Percentiles rank a stretch among this genome's conserved stretches.
These are phyloP conservation scores for Eclectus roratus DNA, from an alignment of 2,113 vertebrate genomes.

Conservation along the genomic window DNA sequence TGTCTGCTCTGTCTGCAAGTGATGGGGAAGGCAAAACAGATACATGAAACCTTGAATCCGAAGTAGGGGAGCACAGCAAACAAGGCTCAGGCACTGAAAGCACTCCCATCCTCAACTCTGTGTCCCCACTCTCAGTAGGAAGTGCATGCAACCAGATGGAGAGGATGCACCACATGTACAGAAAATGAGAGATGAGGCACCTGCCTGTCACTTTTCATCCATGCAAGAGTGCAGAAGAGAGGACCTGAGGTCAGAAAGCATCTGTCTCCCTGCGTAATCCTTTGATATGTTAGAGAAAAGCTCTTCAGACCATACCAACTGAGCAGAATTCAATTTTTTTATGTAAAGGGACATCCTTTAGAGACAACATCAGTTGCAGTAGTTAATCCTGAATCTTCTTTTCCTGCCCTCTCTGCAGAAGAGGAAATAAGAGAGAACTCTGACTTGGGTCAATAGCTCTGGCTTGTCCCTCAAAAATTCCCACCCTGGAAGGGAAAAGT, in stretches of 20 bases:
- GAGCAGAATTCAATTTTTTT: background rate
- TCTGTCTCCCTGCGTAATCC: background rate
- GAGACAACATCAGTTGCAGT: background rate
- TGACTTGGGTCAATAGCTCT: background rate
- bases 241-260: background rate
- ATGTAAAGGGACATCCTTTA: background rate
- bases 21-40: background rate
- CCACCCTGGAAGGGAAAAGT: background rate
- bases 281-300: background rate
- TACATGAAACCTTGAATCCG: background rate
- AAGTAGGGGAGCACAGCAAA: background rate
- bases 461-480: background rate
- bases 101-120: background rate
- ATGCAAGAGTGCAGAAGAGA: background rate
- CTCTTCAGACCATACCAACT: background rate
- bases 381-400: background rate
- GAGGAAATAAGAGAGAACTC: background rate
- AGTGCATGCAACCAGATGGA: background rate
- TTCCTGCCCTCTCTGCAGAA: background rate
- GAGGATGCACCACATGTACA: fast-evolving
- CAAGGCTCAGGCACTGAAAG: background rate
- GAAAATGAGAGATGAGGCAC: background rate
- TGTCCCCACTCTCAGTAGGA: background rate
- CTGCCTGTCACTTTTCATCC: background rate
- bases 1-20: background rate